Evolutionary conservation across 2,797 vertebrate species (phyloP).

Genomic region (Saxicola maurus): DNA sequence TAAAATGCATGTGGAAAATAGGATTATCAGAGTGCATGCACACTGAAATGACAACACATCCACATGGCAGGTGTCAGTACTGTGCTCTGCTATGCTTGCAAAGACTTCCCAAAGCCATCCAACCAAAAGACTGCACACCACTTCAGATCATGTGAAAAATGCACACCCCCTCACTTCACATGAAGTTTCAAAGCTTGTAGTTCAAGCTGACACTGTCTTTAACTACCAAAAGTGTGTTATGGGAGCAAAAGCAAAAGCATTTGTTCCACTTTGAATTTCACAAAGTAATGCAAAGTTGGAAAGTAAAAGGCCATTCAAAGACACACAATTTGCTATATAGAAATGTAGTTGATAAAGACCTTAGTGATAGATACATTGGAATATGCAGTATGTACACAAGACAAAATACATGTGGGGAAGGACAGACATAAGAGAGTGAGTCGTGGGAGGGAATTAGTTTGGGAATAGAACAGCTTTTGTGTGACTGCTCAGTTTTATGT

Average conservation of each 20-base stretch:
- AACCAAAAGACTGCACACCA: background rate
- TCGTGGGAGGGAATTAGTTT: background rate
- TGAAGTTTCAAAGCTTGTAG: background rate
- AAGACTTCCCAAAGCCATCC: background rate
- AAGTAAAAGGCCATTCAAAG: background rate
- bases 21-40: background rate
- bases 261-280: constrained; percentile 4
- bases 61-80: background rate
- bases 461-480: background rate
- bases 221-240: background rate
- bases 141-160: background rate
- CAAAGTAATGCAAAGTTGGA: background rate
- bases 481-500: background rate
- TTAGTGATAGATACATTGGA: background rate
- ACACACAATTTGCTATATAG: background rate
- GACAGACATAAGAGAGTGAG: background rate
- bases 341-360: background rate
- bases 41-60: accelerated
- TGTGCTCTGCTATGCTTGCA: background rate
- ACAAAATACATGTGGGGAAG: background rate
- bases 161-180: background rate
- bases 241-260: background rate
- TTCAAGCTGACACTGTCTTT: background rate
- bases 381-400: background rate
- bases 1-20: background rate